phyloP scores from a whole-genome alignment of 1,140 invertebrate species.

The Frieseomelitta varia region DNA sequence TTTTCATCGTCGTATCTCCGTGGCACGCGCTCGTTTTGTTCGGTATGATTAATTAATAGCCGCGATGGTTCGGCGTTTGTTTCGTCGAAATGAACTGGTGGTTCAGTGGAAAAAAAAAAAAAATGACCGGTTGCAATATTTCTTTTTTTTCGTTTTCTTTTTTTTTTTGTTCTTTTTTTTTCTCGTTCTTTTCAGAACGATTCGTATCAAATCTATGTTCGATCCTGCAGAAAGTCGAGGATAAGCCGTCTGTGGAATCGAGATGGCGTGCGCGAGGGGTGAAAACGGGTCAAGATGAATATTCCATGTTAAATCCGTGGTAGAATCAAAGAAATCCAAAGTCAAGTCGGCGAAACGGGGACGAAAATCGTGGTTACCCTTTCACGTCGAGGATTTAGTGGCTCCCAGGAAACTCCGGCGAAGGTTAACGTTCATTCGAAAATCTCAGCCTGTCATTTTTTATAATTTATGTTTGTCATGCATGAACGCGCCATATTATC shows the following conservation, averaged over 20 bases:
- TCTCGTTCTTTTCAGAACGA: conserved; percentile 23
- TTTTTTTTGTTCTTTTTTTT: neutral
- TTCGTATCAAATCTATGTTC: conserved; percentile 62
- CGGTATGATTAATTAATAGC: conserved; percentile 4
- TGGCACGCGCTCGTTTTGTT: neutral
- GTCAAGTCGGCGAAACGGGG: conserved; percentile 35
- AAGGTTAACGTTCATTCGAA: conserved; percentile 47
- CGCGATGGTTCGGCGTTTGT: neutral
- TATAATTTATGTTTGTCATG: neutral
- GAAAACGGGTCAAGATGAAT: conserved; percentile 76
- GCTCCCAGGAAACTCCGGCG: conserved; percentile 29
- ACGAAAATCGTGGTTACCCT: conserved; percentile 52
- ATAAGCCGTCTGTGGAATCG: conserved; percentile 61
- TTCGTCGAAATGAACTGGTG: neutral
- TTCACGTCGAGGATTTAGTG: conserved; percentile 60
- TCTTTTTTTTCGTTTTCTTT: neutral
- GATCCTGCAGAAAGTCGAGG: conserved; percentile 55
- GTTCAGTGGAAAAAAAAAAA: neutral
- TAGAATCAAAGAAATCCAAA: conserved; percentile 72
- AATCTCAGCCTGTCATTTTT: conserved; percentile 14
- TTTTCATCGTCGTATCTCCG: neutral
- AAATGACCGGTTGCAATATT: conserved; percentile 4
- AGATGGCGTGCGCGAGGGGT: conserved; percentile 53
- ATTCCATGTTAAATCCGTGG: conserved; percentile 77
- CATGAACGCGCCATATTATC: neutral